Conservation (phyloP, 1,140 invertebrate species). For the Gonioctena quinquepunctata region DNA sequence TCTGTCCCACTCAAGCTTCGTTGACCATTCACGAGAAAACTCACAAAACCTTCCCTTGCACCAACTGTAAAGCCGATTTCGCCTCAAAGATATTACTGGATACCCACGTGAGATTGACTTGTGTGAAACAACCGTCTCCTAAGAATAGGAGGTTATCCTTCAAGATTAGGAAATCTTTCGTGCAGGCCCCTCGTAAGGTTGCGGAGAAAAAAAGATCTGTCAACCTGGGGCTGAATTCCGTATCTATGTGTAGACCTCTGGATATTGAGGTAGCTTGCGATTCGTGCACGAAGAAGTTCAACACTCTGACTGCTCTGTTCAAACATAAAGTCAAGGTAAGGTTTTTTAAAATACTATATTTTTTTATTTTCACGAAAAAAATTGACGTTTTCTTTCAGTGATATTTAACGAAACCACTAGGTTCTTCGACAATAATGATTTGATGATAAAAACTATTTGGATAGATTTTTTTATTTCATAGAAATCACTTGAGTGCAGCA, state of each 20-base stretch:
- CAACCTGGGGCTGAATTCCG: background rate
- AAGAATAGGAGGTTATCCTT: conserved; percentile 26
- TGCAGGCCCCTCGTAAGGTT: conserved; percentile 11
- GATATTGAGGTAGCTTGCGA: conserved; percentile 31
- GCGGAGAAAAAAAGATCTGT: background rate
- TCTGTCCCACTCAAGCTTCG: conserved; percentile 31
- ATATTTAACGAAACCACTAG: too few relatives aligned
- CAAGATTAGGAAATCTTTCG: conserved; percentile 33
- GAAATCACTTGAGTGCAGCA: too few relatives aligned
- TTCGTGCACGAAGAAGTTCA: conserved; percentile 35
- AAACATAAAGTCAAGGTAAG: conserved; percentile 40
- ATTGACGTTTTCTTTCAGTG: too few relatives aligned
- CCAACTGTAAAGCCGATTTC: conserved; percentile 34
- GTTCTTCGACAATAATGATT: too few relatives aligned
- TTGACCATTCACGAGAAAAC: conserved; percentile 36
- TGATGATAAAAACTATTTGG: too few relatives aligned
- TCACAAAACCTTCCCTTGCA: conserved; percentile 40
- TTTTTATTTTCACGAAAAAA: too few relatives aligned
- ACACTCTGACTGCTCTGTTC: conserved; percentile 32
- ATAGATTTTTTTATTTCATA: too few relatives aligned
- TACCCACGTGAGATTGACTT: conserved; percentile 35
- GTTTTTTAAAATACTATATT: too few relatives aligned
- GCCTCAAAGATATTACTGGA: conserved; percentile 39
- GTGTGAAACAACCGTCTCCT: conserved; percentile 36
- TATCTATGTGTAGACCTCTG: background rate